Base-by-base conservation (phyloP, 2,888 invertebrate genomes). In the Choristoneura rosaceana region DNA sequence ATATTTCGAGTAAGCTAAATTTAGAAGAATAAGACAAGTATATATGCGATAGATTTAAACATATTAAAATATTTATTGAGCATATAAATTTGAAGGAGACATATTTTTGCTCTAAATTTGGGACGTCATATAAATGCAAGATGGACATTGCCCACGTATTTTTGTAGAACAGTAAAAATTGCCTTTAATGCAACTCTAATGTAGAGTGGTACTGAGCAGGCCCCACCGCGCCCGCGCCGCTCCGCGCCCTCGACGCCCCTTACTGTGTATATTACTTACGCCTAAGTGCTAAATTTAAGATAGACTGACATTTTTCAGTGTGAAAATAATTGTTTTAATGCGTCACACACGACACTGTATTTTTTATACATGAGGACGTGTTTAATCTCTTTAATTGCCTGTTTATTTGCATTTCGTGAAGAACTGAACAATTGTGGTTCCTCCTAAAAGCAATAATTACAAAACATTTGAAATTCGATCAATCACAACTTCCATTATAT, bases 81-180 rank as follows among this genome's bases (percentile, higher is more conserved):
- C 86, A 82, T 86, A 82, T 84, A 87, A 83, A 84, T 83, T 84
- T 84, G 84, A 90, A 88, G 93, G 94, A 93, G 94, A 93, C 94
- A 94, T 94, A 93, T 94, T 94, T 93, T 93, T 92, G 88, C 91
- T 91, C 91, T 90, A 82, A 87, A 89, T 90, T 90, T 92, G 90
- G 88, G 88, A 88, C 87, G 88, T 91, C 87, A 90, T 88, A 88
- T 89, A 90, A 91, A 90, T 91, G 87, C 89, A 89, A 87, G 81
- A 89, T 89, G 90, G 90, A 93, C 90, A 93, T 93, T 93, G 93
- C 93, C 93, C 93, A 94, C 93, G 92, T 94, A 93, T 93, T 93
- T 92, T 92, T 91, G 89, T 93, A 93, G 92, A 84, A 89, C 90
- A 90, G 91, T 90, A 89, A 89, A 62, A 86, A 84, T 89, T 87